These are phyloP conservation scores for Pluvianellus socialis DNA, from an alignment of 2,113 vertebrate species.

Conservation along the genomic window DNA sequence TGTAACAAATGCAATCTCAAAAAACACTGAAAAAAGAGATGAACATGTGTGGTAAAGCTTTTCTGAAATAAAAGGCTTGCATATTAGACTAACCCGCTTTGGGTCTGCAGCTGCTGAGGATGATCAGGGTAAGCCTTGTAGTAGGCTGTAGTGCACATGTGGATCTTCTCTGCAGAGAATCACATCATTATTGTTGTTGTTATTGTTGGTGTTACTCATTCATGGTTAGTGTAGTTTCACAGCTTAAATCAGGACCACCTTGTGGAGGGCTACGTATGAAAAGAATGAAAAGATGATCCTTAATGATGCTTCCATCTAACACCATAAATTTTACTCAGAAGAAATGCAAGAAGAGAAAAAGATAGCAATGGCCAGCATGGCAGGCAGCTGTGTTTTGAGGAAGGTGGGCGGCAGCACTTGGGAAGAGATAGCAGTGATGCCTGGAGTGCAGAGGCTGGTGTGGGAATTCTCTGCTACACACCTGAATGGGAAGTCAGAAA, in stretches of 20 bases:
- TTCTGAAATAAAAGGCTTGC: neutral
- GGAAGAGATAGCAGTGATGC: neutral
- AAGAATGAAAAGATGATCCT: neutral
- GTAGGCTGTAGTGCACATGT: neutral
- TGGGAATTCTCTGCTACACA: neutral
- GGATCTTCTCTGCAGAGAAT: neutral
- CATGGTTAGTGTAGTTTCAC: neutral
- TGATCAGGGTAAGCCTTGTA: too few relatives aligned
- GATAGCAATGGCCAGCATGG: neutral
- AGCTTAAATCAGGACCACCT: neutral
- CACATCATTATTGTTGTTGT: neutral
- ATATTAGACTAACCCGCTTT: neutral
- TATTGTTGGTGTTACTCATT: neutral
- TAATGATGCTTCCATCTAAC: neutral
- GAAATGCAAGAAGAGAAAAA: neutral
- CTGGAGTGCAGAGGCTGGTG: neutral
- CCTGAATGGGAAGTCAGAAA: neutral
- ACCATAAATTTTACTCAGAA: neutral
- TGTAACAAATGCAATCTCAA: neutral
- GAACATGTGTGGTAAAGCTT: neutral
- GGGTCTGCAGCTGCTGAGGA: neutral
- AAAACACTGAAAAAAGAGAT: neutral
- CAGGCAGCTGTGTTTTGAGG: neutral
- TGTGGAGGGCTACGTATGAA: neutral
- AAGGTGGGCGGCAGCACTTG: neutral